Base-by-base conservation (phyloP, 2,888 invertebrate species). In the Trichopoda pennipes region DNA sequence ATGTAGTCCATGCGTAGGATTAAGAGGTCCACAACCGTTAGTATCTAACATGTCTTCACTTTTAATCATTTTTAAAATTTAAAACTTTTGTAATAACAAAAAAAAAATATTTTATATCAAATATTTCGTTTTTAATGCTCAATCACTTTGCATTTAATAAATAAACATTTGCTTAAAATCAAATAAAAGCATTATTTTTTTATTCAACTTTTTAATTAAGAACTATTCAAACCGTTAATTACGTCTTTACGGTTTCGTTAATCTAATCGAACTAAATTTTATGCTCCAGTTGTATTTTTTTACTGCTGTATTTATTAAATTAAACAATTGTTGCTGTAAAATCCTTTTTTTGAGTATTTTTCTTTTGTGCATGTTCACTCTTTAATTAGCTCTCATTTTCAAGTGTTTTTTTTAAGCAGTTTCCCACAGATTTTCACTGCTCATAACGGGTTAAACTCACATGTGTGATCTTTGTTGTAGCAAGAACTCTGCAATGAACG, bases 1-100 rank as follows among this genome's bases (percentile, higher is more conserved):
- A 76, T 85, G 83, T 2, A 79, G 56, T 7, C 80, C 56, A 42
- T 85, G 85, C 63, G 83, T 79, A 14, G 84, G 55, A 77, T 81
- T 82, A 28, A 82, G 56, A 2, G 72, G 58, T 16, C 82, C 68
- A 63, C 84, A 84, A 35, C 84, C 84, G 9, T 85, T 86, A 56
- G 86, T 55, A 55, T 90, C 90, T 49, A 88, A 85, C 76, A 88
- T 85, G 70, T 90, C 90, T 86, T 90, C 90, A 87, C 89, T 90
- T 87, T 90, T 90, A 38, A 90, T 90, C 90, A 90, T 90, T 51
- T 73, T 79, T 58, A 14, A 8, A 12, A 56, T 69, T 56, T 63
- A 9, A 61, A 42, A 72, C 70, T 42, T 70, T 60, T 53, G 51
- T 56, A 12, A 38, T 28, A 19, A 32, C n/a, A 35, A 66, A 60